phyloP scores from a whole-genome alignment of 2,113 vertebrate species.

The Charina bottae region DNA sequence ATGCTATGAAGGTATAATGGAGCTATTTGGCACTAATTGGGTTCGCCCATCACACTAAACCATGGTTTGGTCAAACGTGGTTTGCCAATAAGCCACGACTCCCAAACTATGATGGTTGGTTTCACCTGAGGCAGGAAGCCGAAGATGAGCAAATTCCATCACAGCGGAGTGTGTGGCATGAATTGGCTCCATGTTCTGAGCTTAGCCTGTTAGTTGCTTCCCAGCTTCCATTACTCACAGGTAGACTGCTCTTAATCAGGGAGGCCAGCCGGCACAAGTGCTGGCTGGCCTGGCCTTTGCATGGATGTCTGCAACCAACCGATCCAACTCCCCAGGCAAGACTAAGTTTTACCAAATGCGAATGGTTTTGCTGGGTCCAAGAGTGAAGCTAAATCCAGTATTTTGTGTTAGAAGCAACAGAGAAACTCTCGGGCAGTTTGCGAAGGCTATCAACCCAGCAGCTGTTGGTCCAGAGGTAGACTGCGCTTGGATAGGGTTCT shows the following conservation, averaged over 20 bases:
- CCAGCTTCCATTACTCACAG: not conserved
- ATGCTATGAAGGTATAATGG: not conserved
- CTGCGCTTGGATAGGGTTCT: not conserved
- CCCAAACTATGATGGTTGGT: not conserved
- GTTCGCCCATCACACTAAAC: not conserved
- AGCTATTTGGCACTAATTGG: not conserved
- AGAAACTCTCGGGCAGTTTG: not conserved
- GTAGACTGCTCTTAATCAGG: not conserved
- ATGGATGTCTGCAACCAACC: not conserved
- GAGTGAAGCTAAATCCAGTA: not conserved
- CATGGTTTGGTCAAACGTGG: not conserved
- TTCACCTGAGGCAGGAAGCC: not conserved
- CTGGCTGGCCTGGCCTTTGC: too few species aligned
- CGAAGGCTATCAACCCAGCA: too few species aligned
- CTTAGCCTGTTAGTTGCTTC: too few species aligned
- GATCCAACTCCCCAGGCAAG: not conserved
- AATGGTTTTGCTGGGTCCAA: too few species aligned
- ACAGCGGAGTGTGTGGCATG: not conserved
- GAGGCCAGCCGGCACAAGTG: not conserved
- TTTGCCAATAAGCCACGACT: not conserved
- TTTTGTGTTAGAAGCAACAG: not conserved
- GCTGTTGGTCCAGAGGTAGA: not conserved
- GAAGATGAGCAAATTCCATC: not conserved
- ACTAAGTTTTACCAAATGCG: not conserved
- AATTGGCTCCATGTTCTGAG: not conserved